A percentile compares a stretch with the other conserved stretches of the same genome.
These are phyloP conservation scores for Mustelus asterias DNA, from an alignment of 2,113 vertebrate species.

Conservation along the genomic window DNA sequence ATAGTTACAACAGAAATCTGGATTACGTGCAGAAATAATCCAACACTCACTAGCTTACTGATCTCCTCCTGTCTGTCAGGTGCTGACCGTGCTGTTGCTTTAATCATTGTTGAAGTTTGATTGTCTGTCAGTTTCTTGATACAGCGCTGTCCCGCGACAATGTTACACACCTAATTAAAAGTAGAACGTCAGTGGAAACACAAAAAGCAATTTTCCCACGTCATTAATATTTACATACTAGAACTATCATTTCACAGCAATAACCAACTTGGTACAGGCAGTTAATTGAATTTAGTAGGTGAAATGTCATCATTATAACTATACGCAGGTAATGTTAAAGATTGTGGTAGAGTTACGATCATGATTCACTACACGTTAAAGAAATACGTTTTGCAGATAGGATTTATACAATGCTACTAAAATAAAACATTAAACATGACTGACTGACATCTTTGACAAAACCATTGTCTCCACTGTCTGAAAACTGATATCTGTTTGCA, in stretches of 20 bases:
- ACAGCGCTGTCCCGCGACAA: constrained; percentile 92
- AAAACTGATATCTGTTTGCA: background rate
- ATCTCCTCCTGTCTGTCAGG: constrained; percentile 97
- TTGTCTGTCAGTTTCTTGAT: constrained; percentile 99
- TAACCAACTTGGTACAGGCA: background rate
- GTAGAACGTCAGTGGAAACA: background rate
- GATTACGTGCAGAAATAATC: background rate
- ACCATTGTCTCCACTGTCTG: background rate
- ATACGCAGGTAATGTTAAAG: background rate
- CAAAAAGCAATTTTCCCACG: background rate
- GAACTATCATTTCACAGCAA: background rate
- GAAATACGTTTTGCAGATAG: background rate
- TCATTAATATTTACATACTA: background rate
- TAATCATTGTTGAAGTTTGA: constrained; percentile 99
- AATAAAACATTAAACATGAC: background rate
- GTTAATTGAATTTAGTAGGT: background rate
- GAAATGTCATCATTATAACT: background rate
- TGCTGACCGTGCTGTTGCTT: constrained; percentile 93
- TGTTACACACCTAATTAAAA: constrained; percentile 83
- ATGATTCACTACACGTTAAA: background rate
- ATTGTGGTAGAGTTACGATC: background rate
- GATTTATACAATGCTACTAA: background rate
- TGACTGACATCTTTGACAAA: background rate
- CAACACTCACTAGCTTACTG: constrained; percentile 83
- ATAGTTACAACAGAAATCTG: background rate